Conservation (phyloP, 2,113 vertebrate species). For the Gnathonemus echidnorhynchus region DNA sequence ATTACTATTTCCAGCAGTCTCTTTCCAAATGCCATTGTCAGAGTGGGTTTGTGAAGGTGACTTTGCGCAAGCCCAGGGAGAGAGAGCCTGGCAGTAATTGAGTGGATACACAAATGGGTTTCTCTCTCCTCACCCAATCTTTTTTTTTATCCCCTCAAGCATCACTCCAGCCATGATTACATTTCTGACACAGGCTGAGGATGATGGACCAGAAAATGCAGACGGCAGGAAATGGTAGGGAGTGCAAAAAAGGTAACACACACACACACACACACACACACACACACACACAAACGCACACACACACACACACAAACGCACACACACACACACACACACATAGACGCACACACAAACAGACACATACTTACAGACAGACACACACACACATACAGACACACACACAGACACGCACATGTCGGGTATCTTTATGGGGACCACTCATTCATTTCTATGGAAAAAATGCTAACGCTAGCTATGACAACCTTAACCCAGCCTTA, state of each 20-base stretch:
- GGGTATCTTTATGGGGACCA: too few species aligned
- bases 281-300: not conserved
- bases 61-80: not conserved
- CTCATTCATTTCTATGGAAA: too few species aligned
- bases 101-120: not conserved
- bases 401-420: not conserved
- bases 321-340: not conserved
- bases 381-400: not conserved
- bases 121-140: slow-evolving; percentile 9
- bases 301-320: not conserved
- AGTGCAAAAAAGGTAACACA: not conserved
- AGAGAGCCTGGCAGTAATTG: not conserved
- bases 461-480: too few species aligned
- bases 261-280: not conserved
- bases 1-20: slow-evolving; percentile 7
- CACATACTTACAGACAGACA: too few species aligned
- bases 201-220: slow-evolving; percentile 16
- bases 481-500: too few species aligned
- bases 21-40: slow-evolving; percentile 15
- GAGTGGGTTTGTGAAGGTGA: slow-evolving; percentile 31
- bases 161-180: slow-evolving; percentile 11
- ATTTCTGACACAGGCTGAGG: slow-evolving; percentile 10
- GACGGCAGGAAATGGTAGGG: not conserved
- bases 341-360: not conserved
- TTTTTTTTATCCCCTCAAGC: slow-evolving; percentile 4